Conservation (phyloP, 2,797 vertebrate species). For the Lagocephalus sceleratus region DNA sequence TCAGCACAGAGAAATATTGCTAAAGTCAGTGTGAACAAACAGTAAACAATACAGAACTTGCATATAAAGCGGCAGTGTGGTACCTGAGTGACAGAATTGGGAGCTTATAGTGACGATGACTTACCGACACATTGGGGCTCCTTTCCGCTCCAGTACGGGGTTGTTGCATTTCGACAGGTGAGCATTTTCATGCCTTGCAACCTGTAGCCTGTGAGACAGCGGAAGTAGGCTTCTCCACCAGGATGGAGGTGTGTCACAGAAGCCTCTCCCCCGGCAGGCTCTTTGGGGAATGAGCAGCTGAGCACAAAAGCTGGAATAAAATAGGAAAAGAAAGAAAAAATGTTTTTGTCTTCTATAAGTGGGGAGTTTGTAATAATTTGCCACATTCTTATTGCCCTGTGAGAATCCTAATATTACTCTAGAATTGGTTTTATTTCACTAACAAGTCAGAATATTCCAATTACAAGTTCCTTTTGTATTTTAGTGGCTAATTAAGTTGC, state of each 20-base stretch:
- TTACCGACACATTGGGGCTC: constrained; percentile 89
- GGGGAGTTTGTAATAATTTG: too few species aligned
- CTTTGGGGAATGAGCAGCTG: constrained; percentile 86
- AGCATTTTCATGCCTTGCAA: constrained; percentile 82
- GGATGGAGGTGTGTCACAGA: constrained; percentile 90
- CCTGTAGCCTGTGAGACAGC: constrained; percentile 86
- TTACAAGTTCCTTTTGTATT: too few species aligned
- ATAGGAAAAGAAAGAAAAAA: too few species aligned
- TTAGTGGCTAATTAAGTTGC: too few species aligned
- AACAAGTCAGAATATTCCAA: too few species aligned
- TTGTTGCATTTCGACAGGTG: constrained; percentile 89
- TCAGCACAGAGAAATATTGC: background rate
- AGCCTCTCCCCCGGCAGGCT: constrained; percentile 85
- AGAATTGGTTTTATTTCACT: too few species aligned
- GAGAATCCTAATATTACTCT: too few species aligned
- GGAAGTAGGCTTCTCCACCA: constrained; percentile 85
- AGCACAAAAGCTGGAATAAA: constrained; percentile 81
- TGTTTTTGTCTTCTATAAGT: background rate
- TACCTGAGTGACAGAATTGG: too few species aligned
- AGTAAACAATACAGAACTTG: too few species aligned
- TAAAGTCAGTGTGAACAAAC: background rate
- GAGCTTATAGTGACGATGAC: constrained; percentile 27
- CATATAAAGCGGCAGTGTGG: too few species aligned
- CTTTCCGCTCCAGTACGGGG: constrained; percentile 89
- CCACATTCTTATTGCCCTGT: too few species aligned